Conservation (phyloP, 2,888 invertebrate genomes). For the Athalia rosae region DNA sequence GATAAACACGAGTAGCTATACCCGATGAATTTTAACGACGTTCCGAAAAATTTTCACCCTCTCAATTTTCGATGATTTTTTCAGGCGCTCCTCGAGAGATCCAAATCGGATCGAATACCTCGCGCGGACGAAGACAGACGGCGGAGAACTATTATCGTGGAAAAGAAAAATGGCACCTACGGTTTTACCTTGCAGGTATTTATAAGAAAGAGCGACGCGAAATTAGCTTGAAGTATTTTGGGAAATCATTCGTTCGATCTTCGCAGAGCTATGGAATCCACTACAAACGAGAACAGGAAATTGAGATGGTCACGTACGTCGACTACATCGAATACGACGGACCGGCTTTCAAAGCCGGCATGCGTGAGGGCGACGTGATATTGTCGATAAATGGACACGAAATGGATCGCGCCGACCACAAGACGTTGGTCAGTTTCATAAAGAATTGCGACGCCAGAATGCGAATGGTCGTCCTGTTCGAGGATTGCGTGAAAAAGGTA, state of each 20-base stretch:
- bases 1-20: too few species aligned
- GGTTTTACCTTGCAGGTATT: slow-evolving; percentile 92
- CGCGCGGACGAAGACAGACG: slow-evolving; percentile 90
- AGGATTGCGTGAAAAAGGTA: slow-evolving; percentile 96
- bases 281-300: slow-evolving; percentile 94
- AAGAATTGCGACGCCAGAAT: slow-evolving; percentile 92
- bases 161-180: slow-evolving; percentile 92
- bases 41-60: background rate
- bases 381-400: slow-evolving; percentile 96
- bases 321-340: slow-evolving; percentile 96
- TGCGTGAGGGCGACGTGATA: slow-evolving; percentile 97
- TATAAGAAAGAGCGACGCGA: slow-evolving; percentile 1
- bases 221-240: background rate
- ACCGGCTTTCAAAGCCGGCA: slow-evolving; percentile 93
- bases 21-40: too few species aligned
- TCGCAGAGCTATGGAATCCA: slow-evolving; percentile 95
- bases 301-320: slow-evolving; percentile 97
- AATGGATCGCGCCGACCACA: slow-evolving; percentile 96
- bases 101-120: slow-evolving; percentile 83
- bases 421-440: slow-evolving; percentile 93
- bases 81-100: slow-evolving; percentile 81
- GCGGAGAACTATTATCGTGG: slow-evolving; percentile 92
- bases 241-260: slow-evolving; percentile 5
- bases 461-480: slow-evolving; percentile 97
- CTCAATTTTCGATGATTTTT: slow-evolving; percentile 51